Percentiles rank a stretch among this genome's conserved stretches.
These are phyloP conservation scores for Xiphorhynchus erythropygius DNA, from an alignment of 2,797 vertebrate species.

Conservation along the genomic window DNA sequence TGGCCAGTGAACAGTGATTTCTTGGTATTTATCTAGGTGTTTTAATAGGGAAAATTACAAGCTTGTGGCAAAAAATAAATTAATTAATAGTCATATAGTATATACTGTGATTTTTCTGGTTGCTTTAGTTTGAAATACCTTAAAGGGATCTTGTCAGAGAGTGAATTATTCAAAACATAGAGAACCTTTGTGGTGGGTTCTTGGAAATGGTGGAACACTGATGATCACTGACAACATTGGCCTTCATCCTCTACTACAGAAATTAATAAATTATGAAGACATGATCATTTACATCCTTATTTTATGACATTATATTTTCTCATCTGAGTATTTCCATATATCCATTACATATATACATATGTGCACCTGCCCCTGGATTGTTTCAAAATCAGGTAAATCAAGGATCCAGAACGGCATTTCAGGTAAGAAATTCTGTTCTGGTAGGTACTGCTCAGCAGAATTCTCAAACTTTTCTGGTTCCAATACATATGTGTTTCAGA, in stretches of 20 bases:
- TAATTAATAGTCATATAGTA: background rate
- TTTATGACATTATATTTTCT: background rate
- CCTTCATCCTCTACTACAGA: background rate
- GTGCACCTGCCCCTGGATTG: accelerated
- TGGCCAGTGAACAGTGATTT: conserved; percentile 28
- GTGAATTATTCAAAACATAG: background rate
- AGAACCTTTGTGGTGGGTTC: background rate
- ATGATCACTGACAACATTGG: background rate
- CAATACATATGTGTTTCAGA: background rate
- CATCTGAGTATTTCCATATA: background rate
- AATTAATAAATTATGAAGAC: background rate
- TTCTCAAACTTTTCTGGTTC: background rate
- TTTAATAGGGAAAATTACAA: conserved; percentile 31
- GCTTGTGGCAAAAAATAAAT: conserved; percentile 26
- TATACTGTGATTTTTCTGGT: background rate
- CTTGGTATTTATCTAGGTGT: conserved; percentile 25
- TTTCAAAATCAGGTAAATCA: background rate
- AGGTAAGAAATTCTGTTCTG: background rate
- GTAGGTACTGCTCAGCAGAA: background rate
- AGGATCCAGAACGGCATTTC: background rate
- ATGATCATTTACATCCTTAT: background rate
- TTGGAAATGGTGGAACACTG: background rate
- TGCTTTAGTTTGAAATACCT: conserved; percentile 7
- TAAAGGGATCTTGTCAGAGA: background rate
- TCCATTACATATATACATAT: background rate